Base-by-base conservation (phyloP, 2,113 vertebrate species). In the Ceyx cyanopectus region DNA sequence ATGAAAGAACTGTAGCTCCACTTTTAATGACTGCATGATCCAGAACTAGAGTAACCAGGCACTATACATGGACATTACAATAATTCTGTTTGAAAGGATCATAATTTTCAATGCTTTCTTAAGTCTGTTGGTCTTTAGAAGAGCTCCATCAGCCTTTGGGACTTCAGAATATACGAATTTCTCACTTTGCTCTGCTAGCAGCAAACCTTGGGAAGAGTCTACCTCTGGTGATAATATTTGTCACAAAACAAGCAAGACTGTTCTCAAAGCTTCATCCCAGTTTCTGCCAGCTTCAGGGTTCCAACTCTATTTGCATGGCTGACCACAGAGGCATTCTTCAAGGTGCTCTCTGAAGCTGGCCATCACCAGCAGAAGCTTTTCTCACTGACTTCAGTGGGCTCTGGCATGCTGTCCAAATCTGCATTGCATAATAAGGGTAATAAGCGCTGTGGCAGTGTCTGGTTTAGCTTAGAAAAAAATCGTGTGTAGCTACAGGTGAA, bases 1-100 rank as follows among this genome's bases (percentile, higher is more conserved):
- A 84, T 50, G 84, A 88, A 79, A 82, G 56, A 81, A 43, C 23
- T 56, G 21, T 60, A 68, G 67, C 20, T 93, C 67, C 50, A 70
- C 89, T 95, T 95, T 90, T 92, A 91, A 90, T 93, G 66, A 48
- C 66, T 75, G 10, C 78, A 40, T 2, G 6, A 34, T 77, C 48
- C 53, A 72, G 24, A 40, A 51, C 30, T 66, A 8, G 18, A 73
- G 56, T 79, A 90, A 62, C 46, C 26, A 54, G 37, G 50, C 48
- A 60, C 32, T 82, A 34, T 78, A 72, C 48, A 37, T 4, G 7
- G 61, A 60, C 40, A 83, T 57, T 89, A 74, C 87, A 91, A 95
- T 75, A 48, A 68, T 63, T 68, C 43, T 77, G 21, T 66, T 53
- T 79, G 66, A 78, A 86, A 83, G 70, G 17, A 70, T 77, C 34